A percentile compares a stretch with the other conserved stretches of the same genome.
phyloP scores from a whole-genome alignment of 2,888 invertebrate genomes.

The Hyposoter dolosus region DNA sequence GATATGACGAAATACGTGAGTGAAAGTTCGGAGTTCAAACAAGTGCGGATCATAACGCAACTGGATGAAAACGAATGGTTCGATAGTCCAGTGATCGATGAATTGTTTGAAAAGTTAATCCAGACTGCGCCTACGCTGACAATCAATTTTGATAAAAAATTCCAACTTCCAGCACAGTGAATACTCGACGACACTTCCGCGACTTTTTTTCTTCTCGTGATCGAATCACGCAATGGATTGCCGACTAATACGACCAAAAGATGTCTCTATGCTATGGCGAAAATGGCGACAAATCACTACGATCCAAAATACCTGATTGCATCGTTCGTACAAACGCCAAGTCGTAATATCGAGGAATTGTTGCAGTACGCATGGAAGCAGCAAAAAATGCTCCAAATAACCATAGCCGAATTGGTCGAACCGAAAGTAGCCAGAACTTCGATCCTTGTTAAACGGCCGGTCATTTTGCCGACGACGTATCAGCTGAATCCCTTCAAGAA shows the following conservation, averaged over 20 bases:
- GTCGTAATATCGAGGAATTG: constrained; percentile 43
- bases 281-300: constrained; percentile 33
- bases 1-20: constrained; percentile 30
- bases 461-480: constrained; percentile 52
- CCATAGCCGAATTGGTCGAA: constrained; percentile 59
- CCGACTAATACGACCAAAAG: background rate
- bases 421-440: background rate
- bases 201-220: constrained; percentile 32
- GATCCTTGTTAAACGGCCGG: background rate
- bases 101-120: constrained; percentile 21
- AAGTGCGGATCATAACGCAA: constrained; percentile 22
- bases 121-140: constrained; percentile 1
- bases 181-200: background rate
- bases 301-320: constrained; percentile 53
- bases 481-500: constrained; percentile 67
- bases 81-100: background rate
- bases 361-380: constrained; percentile 60
- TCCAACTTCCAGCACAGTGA: background rate
- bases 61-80: background rate
- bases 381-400: constrained; percentile 52
- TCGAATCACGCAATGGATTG: background rate
- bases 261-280: constrained; percentile 23
- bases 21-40: background rate
- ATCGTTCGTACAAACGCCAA: background rate
- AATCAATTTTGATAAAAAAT: constrained; percentile 27